Percentiles rank a stretch among this genome's conserved stretches.
Evolutionary conservation across 2,888 invertebrate species (phyloP).

Genomic region (Blastobasis adustella): DNA sequence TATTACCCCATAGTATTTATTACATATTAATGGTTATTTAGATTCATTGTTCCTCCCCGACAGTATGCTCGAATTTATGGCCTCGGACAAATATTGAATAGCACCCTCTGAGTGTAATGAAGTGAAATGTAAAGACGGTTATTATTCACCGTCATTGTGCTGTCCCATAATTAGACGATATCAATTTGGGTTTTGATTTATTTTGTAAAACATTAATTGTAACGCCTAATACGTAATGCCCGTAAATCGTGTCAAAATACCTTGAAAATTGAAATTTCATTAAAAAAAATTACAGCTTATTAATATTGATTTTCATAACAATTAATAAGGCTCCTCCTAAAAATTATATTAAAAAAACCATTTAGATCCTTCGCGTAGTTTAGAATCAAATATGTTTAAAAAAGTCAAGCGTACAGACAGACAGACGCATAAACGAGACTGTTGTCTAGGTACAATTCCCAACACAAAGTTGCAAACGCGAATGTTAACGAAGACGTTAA

Average conservation of each 20-base stretch:
- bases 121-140: slow-evolving; percentile 45
- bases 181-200: slow-evolving; percentile 21
- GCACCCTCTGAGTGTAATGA: slow-evolving; percentile 38
- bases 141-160: slow-evolving; percentile 40
- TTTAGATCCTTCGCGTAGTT: too few relatives aligned
- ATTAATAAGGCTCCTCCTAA: too few relatives aligned
- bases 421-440: too few relatives aligned
- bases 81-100: slow-evolving; percentile 59
- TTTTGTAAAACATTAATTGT: not conserved
- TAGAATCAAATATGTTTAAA: too few relatives aligned
- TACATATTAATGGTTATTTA: slow-evolving; percentile 76
- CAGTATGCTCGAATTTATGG: slow-evolving; percentile 73
- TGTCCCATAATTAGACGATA: slow-evolving; percentile 46
- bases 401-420: too few relatives aligned
- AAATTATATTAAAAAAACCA: too few relatives aligned
- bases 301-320: not conserved
- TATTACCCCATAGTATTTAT: slow-evolving; percentile 73
- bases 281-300: not conserved
- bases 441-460: too few relatives aligned
- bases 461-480: too few relatives aligned
- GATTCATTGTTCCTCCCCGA: slow-evolving; percentile 68
- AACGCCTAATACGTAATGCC: not conserved
- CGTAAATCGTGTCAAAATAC: not conserved
- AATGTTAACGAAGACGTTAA: too few relatives aligned
- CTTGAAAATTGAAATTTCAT: not conserved